Evolutionary conservation across 1,140 invertebrate species (phyloP).

Genomic region (Dreissena rostriformis): DNA sequence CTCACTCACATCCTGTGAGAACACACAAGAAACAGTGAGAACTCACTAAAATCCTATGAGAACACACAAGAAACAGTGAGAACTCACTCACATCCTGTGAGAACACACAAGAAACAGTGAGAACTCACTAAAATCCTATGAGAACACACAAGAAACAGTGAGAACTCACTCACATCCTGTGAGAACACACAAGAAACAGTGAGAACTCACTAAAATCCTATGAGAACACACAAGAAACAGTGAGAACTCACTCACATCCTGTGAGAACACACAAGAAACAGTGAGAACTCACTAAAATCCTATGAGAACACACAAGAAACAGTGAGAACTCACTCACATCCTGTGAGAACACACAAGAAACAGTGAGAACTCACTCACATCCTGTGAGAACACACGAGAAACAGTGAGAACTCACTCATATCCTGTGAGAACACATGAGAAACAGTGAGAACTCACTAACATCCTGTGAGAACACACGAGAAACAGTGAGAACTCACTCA

Average conservation of each 20-base stretch:
- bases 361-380: conserved; percentile 84
- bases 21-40: too few relatives aligned
- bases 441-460: conserved; percentile 84
- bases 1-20: conserved; percentile 82
- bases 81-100: conserved; percentile 83
- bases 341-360: conserved; percentile 74
- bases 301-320: conserved; percentile 72
- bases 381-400: conserved; percentile 77
- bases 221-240: too few relatives aligned
- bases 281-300: conserved; percentile 84
- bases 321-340: conserved; percentile 84
- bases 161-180: conserved; percentile 83
- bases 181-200: too few relatives aligned
- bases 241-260: conserved; percentile 84
- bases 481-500: conserved; percentile 83
- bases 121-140: conserved; percentile 83
- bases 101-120: too few relatives aligned
- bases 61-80: too few relatives aligned
- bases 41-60: conserved; percentile 83
- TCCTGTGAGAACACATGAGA: conserved; percentile 79
- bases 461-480: conserved; percentile 79
- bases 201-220: conserved; percentile 84
- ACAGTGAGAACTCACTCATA: conserved; percentile 83
- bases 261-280: conserved; percentile 62
- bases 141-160: too few relatives aligned